Percentiles rank a stretch among this genome's conserved stretches.
phyloP scores from a whole-genome alignment of 1,140 invertebrate genomes.

The Aphelinus certus region DNA sequence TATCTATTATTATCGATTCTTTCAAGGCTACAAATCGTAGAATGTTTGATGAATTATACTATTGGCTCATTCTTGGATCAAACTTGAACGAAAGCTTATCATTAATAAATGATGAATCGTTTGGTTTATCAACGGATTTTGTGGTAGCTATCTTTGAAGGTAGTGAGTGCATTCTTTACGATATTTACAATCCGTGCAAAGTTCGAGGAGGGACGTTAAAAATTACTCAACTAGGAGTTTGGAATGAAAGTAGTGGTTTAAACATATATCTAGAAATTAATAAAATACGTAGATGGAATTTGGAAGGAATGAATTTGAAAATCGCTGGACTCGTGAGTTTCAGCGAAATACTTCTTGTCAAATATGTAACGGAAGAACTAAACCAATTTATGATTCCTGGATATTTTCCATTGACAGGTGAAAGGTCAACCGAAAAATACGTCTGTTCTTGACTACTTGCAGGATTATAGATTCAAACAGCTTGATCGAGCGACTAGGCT shows the following conservation, averaged over 20 bases:
- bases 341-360: no score
- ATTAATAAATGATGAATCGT: constrained; percentile 30
- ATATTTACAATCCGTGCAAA: constrained; percentile 39
- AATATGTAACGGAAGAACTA: no score
- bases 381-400: no score
- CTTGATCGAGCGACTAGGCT: constrained; percentile 6
- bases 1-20: no score
- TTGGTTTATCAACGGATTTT: constrained; percentile 38
- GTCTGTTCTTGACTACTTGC: not conserved
- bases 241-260: constrained; percentile 23
- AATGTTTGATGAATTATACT: constrained; percentile 32
- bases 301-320: constrained; percentile 26
- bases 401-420: not conserved
- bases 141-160: constrained; percentile 25
- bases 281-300: constrained; percentile 24
- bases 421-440: not conserved
- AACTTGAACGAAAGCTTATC: constrained; percentile 25
- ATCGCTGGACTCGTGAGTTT: constrained; percentile 13
- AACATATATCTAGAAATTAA: constrained; percentile 12
- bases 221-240: constrained; percentile 7
- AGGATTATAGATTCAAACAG: constrained; percentile 1
- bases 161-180: constrained; percentile 16
- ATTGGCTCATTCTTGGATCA: constrained; percentile 33
- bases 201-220: constrained; percentile 31
- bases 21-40: constrained; percentile 29